A percentile compares a stretch with the other conserved stretches of the same genome.
phyloP scores from a whole-genome alignment of 2,797 vertebrate species.

The Chelon labrosus region DNA sequence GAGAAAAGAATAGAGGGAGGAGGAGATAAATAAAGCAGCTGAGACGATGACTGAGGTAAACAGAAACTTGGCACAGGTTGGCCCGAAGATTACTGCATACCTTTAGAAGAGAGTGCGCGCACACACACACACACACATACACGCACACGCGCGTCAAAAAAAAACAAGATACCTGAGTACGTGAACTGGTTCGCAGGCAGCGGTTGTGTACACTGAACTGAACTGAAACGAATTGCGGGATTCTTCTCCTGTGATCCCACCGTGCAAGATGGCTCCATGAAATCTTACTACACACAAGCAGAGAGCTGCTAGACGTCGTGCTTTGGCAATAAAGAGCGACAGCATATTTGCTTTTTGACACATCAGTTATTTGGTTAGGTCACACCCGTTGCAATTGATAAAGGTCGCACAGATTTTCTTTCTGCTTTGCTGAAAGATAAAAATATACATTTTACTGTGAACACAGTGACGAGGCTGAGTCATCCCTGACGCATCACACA shows the following conservation, averaged over 20 bases:
- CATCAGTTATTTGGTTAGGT: slow-evolving; percentile 37
- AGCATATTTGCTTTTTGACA: slow-evolving; percentile 51
- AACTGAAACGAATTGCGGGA: neutral
- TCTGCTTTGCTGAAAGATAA: neutral
- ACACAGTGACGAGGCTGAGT: neutral
- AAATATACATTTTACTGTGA: neutral
- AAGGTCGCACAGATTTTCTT: neutral
- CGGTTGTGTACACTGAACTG: slow-evolving; percentile 6
- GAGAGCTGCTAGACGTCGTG: slow-evolving; percentile 10
- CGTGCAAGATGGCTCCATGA: neutral
- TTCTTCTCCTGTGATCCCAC: neutral
- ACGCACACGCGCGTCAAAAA: neutral
- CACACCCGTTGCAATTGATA: slow-evolving; percentile 9
- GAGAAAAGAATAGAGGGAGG: slow-evolving; percentile 67
- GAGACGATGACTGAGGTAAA: slow-evolving; percentile 78
- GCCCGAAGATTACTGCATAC: slow-evolving; percentile 79
- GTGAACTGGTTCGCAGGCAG: slow-evolving; percentile 31
- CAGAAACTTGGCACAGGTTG: slow-evolving; percentile 85
- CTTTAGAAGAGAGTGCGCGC: slow-evolving; percentile 35
- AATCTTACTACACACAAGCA: neutral
- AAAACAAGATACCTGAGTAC: slow-evolving; percentile 54
- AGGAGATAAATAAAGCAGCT: slow-evolving; percentile 77
- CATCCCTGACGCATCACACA: neutral
- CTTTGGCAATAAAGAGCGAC: slow-evolving; percentile 37
- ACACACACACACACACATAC: slow-evolving; percentile 5